These are phyloP conservation scores for Conger conger DNA, from an alignment of 2,113 vertebrate genomes.

Conservation along the genomic window DNA sequence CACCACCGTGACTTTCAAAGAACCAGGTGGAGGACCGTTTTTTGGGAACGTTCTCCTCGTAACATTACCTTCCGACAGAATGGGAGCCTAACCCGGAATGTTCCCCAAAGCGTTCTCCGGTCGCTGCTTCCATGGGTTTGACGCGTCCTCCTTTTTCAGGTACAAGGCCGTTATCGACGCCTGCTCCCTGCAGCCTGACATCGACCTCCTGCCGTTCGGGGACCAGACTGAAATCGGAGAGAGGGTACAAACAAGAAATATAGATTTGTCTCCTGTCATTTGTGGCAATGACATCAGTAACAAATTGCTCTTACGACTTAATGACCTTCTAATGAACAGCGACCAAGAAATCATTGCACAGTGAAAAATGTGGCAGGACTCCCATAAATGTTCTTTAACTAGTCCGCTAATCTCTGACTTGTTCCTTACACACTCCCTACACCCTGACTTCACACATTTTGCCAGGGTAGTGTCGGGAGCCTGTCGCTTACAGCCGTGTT, in stretches of 20 bases:
- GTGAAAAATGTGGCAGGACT: neutral
- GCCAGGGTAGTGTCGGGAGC: neutral
- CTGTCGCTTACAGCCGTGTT: conserved; percentile 28
- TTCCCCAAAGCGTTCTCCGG: no score
- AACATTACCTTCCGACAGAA: no score
- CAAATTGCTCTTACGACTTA: conserved; percentile 19
- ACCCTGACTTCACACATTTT: neutral
- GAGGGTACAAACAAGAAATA: conserved; percentile 66
- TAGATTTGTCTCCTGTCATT: neutral
- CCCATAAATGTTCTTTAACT: neutral
- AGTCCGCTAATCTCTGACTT: neutral
- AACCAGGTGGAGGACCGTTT: no score
- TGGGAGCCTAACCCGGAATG: no score
- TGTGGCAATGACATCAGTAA: conserved; percentile 12
- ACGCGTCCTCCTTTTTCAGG: conserved; percentile 58
- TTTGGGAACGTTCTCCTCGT: no score
- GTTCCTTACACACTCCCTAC: neutral
- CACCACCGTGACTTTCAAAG: no score
- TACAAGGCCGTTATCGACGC: conserved; percentile 96
- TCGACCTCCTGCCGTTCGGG: conserved; percentile 92
- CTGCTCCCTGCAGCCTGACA: conserved; percentile 96
- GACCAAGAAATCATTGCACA: neutral
- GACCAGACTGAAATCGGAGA: conserved; percentile 99
- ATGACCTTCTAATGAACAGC: conserved; percentile 20
- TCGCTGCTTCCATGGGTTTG: no score